phyloP scores from a whole-genome alignment of 1,140 invertebrate species.

The Calliopsis andreniformis region DNA sequence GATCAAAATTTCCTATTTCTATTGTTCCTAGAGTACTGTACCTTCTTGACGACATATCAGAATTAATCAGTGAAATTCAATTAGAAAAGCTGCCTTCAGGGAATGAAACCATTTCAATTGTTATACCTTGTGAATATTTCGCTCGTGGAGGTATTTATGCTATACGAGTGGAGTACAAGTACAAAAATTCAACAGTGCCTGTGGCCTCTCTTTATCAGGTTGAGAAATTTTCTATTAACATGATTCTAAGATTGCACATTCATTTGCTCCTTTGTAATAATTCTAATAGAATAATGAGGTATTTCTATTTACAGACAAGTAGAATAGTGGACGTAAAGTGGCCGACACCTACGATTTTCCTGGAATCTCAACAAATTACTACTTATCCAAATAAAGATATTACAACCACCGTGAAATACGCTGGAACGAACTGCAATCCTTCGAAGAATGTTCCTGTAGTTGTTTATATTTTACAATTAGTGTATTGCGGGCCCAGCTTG shows the following conservation, averaged over 20 bases:
- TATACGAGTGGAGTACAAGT: conserved; percentile 76
- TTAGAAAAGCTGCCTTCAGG: conserved; percentile 61
- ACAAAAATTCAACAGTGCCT: conserved; percentile 77
- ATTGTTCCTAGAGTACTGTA: conserved; percentile 70
- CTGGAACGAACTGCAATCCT: conserved; percentile 84
- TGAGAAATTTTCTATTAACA: not conserved
- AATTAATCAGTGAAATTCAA: conserved; percentile 75
- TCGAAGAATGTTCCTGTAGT: conserved; percentile 81
- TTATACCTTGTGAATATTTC: conserved; percentile 87
- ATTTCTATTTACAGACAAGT: conserved; percentile 74
- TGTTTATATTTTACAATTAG: conserved; percentile 84
- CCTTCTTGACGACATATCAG: conserved; percentile 74
- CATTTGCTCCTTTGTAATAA: not conserved
- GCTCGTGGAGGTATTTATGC: conserved; percentile 84
- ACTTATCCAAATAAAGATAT: conserved; percentile 90
- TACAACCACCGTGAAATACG: conserved; percentile 87
- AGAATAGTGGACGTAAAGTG: conserved; percentile 89
- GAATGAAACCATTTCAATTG: conserved; percentile 78
- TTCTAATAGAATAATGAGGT: not conserved
- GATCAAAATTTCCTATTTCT: too few species aligned
- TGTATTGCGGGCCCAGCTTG: conserved; percentile 86
- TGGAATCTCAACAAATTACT: conserved; percentile 87
- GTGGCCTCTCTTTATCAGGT: conserved; percentile 63
- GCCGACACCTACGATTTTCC: conserved; percentile 86
- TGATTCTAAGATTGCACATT: too few species aligned